Conservation (phyloP, 2,888 invertebrate species). For the Oligia fasciuncula region DNA sequence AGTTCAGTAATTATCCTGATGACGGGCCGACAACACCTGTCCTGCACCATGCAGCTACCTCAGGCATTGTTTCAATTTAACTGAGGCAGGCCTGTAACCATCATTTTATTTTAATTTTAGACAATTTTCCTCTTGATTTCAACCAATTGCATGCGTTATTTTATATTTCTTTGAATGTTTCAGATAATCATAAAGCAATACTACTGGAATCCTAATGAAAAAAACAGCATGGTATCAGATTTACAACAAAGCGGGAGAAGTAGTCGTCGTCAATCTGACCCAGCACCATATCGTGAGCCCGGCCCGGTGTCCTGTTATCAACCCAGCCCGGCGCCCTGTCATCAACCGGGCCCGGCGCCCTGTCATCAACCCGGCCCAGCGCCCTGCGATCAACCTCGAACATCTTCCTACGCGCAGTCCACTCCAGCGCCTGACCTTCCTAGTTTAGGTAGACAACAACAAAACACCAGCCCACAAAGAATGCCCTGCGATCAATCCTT, state of each 20-base stretch:
- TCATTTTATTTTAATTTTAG: not conserved
- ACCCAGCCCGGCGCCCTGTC: not conserved
- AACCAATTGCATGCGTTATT: not conserved
- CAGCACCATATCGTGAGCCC: not conserved
- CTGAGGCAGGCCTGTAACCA: not conserved
- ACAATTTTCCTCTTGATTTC: not conserved
- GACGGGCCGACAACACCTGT: not conserved
- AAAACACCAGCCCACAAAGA: slow-evolving; percentile 11
- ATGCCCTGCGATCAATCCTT: slow-evolving; percentile 1
- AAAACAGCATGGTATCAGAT: not conserved
- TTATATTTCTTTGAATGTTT: slow-evolving; percentile 53
- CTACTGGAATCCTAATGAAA: slow-evolving; percentile 71
- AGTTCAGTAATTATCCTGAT: not conserved
- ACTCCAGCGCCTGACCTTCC: slow-evolving; percentile 2
- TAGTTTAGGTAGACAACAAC: slow-evolving; percentile 18
- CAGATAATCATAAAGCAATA: slow-evolving; percentile 75
- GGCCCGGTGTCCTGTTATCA: not conserved
- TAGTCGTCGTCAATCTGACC: not conserved
- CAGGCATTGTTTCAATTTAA: not conserved
- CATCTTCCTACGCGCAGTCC: not conserved
- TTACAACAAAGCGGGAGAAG: not conserved
- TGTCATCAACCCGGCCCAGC: not conserved
- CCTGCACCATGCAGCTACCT: not conserved
- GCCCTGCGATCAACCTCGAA: not conserved
- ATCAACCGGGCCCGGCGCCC: not conserved